These are phyloP conservation scores for Lonchura striata DNA, from an alignment of 2,113 vertebrate species.

Conservation along the genomic window DNA sequence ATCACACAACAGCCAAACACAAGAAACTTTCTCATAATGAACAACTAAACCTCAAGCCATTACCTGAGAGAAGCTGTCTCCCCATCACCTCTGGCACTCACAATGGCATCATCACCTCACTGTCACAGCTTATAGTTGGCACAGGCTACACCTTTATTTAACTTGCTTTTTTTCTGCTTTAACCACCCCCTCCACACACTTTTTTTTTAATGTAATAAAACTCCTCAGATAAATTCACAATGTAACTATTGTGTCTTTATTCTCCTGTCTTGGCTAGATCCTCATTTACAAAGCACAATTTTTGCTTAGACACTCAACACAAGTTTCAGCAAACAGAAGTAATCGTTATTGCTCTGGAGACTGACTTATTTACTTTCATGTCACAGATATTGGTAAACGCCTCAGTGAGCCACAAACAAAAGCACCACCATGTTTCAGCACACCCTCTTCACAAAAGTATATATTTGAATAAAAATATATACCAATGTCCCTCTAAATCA, in stretches of 20 bases:
- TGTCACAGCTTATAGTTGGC: background rate
- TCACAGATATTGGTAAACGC: fast-evolving
- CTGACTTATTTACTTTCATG: background rate
- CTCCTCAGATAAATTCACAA: fast-evolving
- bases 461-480: background rate
- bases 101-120: background rate
- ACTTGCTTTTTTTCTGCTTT: background rate
- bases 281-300: background rate
- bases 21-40: background rate
- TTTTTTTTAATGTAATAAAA: background rate
- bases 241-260: background rate
- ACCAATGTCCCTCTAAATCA: background rate
- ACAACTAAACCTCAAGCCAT: background rate
- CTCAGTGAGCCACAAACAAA: background rate
- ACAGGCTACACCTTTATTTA: background rate
- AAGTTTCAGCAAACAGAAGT: background rate
- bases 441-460: background rate
- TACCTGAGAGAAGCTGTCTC: background rate
- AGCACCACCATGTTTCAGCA: background rate
- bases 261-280: background rate
- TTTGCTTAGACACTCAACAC: background rate
- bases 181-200: fast-evolving
- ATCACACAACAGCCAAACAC: background rate
- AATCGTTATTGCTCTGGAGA: background rate
- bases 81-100: background rate